Conservation (phyloP, 2,797 vertebrate genomes). For the Simalia tracyae region DNA sequence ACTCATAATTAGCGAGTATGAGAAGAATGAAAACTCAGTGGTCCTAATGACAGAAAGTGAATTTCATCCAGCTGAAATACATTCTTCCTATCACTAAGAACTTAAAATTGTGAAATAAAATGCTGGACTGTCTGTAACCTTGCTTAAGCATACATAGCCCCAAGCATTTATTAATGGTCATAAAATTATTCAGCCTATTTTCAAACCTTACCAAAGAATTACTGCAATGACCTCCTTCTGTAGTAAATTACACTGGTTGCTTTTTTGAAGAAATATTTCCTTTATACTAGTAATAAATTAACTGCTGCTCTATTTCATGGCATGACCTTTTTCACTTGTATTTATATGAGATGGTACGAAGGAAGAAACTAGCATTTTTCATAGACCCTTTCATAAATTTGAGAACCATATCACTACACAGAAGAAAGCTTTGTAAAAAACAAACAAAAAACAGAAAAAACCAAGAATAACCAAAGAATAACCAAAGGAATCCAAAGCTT, state of each 20-base stretch:
- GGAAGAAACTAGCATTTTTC: conserved; percentile 15
- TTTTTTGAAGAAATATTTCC: conserved; percentile 35
- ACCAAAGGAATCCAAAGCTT: background rate
- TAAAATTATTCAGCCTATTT: conserved; percentile 34
- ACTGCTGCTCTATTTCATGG: conserved; percentile 16
- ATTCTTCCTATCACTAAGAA: background rate
- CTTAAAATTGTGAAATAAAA: conserved; percentile 31
- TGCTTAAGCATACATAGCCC: conserved; percentile 19
- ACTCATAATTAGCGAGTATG: background rate
- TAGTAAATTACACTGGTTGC: conserved; percentile 31
- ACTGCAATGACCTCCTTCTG: conserved; percentile 21
- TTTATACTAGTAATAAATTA: conserved; percentile 31
- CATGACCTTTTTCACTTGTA: background rate
- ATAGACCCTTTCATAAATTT: conserved; percentile 32
- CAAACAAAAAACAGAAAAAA: background rate
- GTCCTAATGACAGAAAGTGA: background rate
- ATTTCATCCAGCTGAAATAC: background rate
- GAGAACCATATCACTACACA: background rate
- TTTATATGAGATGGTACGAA: conserved; percentile 17
- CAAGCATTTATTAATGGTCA: conserved; percentile 37
- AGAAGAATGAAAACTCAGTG: background rate
- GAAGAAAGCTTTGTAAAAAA: background rate
- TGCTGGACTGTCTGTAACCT: conserved; percentile 4
- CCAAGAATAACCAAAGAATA: background rate
- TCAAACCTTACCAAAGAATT: conserved; percentile 34